Base-by-base conservation (phyloP, 2,113 vertebrate species). In the Platysteira castanea region DNA sequence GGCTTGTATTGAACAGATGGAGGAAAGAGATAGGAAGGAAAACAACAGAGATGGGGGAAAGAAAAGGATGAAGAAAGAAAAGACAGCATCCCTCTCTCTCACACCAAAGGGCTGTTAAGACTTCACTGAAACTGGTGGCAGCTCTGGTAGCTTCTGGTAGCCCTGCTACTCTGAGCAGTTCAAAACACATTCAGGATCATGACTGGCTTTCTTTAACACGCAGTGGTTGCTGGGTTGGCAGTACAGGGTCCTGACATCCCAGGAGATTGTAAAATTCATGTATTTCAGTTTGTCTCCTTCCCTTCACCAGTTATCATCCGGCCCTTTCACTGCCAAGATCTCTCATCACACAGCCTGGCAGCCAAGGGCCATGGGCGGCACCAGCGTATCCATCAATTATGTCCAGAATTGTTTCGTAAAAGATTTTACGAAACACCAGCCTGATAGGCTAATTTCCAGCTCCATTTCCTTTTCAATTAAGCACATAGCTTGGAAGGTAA, bases 11-110 rank as follows among this genome's bases (percentile, higher is more conserved):
- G n/a, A 85, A 61, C 90, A 92, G 88, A 79, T 16, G 53, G 78
- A 89, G 49, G 31, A 76, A 71, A 75, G 85, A 80, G 79, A 95
- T 39, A 85, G 42, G 59, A 85, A 87, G 52, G 39, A 60, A 75
- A 93, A 83, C 22, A 53, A 92, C 57, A 8, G 46, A 60, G 41
- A 59, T 9, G 41, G 22, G 31, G 13, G 46, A n/a, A 74, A 60
- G 81, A 68, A 87, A 87, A 83, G 20, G 37, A 64, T 21, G 35
- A 53, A 65, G 3, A 54, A 84, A 49, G 60, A 89, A 39, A 30
- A 68, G 44, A 49, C 27, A 60, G 49, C 18, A 61, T 15, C 35
- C 2, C 0, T 41, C 15, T 26, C 33, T 87, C 47, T 84, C 47
- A 68, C 1, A 3, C 44, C 53, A 47, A 83, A 73, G 30, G 23